These are phyloP conservation scores for Actinernus sp. DNA, from an alignment of 92 coral and sea anemone genomes.

Conservation along the genomic window DNA sequence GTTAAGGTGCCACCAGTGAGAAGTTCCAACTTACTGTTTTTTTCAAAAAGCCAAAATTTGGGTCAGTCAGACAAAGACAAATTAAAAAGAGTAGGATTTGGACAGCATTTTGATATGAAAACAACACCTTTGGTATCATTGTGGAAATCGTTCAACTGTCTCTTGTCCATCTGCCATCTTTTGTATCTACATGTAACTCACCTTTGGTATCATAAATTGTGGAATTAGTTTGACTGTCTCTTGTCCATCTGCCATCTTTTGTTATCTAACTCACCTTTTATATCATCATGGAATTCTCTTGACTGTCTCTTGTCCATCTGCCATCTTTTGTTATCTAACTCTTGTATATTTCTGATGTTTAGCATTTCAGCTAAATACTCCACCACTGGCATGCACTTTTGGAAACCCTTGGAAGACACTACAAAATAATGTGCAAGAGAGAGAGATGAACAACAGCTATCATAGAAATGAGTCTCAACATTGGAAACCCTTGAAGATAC, in stretches of 20 bases:
- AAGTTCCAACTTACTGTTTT: no score
- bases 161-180: not conserved
- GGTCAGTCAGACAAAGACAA: no score
- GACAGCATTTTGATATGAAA: no score
- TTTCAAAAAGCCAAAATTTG: no score
- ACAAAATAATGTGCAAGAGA: not conserved
- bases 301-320: conserved; percentile 18
- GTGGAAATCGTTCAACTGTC: conserved; percentile 11
- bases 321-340: conserved; percentile 26
- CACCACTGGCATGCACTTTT: conserved; percentile 68
- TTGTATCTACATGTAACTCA: conserved; percentile 9
- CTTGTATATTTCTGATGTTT: not conserved
- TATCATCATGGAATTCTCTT: conserved; percentile 32
- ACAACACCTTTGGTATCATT: conserved; percentile 72
- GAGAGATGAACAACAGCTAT: no score
- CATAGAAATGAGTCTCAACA: no score
- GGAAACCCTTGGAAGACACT: conserved; percentile 96
- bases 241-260: not conserved
- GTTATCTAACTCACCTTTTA: conserved; percentile 56
- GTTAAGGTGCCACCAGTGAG: no score
- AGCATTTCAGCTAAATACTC: conserved; percentile 66
- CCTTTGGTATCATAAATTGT: conserved; percentile 57
- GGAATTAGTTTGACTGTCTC: conserved; percentile 8
- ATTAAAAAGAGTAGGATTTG: no score
- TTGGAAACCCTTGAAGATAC: no score